Conservation (phyloP, 2,888 invertebrate genomes). For the Eledone cirrhosa region DNA sequence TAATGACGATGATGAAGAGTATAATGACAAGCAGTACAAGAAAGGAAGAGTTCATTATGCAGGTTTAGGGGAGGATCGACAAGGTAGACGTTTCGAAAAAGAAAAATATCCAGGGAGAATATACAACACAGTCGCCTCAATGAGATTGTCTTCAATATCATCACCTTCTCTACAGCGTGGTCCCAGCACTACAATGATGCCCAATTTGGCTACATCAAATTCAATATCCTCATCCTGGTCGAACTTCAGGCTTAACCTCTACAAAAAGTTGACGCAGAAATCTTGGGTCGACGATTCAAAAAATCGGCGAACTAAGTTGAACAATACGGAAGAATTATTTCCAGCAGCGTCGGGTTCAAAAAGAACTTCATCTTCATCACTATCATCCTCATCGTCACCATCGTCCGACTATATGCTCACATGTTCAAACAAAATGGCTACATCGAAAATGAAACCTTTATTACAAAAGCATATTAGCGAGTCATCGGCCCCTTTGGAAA, state of each 20-base stretch:
- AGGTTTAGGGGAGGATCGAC: neutral
- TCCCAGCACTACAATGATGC: neutral
- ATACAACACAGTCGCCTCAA: neutral
- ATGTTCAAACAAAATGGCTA: neutral
- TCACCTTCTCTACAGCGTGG: neutral
- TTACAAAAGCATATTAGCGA: neutral
- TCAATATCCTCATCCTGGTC: neutral
- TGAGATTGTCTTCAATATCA: neutral
- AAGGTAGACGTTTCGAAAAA: constrained; percentile 2
- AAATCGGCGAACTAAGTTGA: neutral
- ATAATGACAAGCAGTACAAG: no score
- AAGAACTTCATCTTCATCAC: constrained; percentile 8
- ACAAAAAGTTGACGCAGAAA: neutral
- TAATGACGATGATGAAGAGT: no score
- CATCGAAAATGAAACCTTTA: constrained; percentile 6
- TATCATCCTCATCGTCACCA: constrained; percentile 14
- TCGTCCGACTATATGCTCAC: constrained; percentile 4
- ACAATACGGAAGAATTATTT: constrained; percentile 13
- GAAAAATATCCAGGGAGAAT: constrained; percentile 9
- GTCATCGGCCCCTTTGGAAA: neutral
- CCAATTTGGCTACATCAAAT: neutral
- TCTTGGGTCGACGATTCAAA: no score
- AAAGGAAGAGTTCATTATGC: no score
- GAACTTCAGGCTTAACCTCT: neutral
- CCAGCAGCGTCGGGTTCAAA: neutral